phyloP scores from a whole-genome alignment of 2,888 invertebrate species.

The Megastigmus dorsalis region DNA sequence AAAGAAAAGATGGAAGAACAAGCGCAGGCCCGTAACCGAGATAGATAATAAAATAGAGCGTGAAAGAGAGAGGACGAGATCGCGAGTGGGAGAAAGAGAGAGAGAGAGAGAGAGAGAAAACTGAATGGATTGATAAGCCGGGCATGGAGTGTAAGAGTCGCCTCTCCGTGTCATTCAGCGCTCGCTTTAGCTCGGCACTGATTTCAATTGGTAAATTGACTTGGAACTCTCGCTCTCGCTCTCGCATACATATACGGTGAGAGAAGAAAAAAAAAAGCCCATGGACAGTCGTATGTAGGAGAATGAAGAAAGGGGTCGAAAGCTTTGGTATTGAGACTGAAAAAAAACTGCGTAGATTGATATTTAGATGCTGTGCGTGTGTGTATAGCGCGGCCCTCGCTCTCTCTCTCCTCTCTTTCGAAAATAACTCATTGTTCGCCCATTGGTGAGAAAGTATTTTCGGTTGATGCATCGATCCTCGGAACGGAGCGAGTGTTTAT shows the following conservation, averaged over 20 bases:
- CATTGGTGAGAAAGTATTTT: conserved; percentile 4
- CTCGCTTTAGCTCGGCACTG: conserved; percentile 62
- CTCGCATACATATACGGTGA: not conserved
- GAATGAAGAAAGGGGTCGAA: conserved; percentile 21
- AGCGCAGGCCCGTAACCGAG: not conserved
- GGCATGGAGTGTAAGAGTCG: conserved; percentile 41
- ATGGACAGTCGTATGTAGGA: not conserved
- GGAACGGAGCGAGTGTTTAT: too few relatives aligned
- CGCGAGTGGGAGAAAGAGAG: not conserved
- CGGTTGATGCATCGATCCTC: too few relatives aligned
- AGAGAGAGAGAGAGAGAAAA: not conserved
- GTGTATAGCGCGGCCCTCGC: too few relatives aligned
- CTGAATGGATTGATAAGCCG: conserved; percentile 41
- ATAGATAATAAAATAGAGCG: not conserved
- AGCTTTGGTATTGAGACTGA: conserved; percentile 28
- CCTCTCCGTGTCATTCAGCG: conserved; percentile 56
- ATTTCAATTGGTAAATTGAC: conserved; percentile 74
- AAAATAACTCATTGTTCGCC: conserved; percentile 19
- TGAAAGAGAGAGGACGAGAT: not conserved
- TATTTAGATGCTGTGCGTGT: not conserved
- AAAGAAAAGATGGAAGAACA: too few relatives aligned
- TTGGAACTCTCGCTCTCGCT: conserved; percentile 54
- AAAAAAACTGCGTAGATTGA: conserved; percentile 42
- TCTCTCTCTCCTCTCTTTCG: not conserved
- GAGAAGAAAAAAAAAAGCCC: too few relatives aligned